phyloP scores from a whole-genome alignment of 2,113 vertebrate species.

The Campylomormyrus numenius region DNA sequence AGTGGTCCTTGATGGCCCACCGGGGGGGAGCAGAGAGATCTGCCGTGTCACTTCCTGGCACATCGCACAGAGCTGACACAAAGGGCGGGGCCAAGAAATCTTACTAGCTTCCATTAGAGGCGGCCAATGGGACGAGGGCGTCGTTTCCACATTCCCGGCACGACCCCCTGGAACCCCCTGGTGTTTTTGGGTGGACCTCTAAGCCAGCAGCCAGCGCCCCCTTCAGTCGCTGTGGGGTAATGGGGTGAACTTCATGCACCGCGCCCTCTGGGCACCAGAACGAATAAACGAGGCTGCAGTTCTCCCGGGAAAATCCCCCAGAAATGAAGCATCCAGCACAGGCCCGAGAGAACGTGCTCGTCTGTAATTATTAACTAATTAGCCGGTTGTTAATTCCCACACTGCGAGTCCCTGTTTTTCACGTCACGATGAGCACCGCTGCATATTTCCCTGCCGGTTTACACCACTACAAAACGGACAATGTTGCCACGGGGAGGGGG shows the following conservation, averaged over 20 bases:
- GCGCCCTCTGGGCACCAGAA: background rate
- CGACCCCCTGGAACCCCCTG: background rate
- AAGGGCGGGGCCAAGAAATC: background rate
- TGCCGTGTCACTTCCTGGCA: background rate
- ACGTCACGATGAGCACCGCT: background rate
- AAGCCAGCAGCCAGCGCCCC: background rate
- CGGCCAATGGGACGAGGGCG: background rate
- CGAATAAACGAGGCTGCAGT: background rate
- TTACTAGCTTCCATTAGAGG: background rate
- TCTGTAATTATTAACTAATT: slow-evolving; percentile 18
- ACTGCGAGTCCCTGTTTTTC: background rate
- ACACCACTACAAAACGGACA: background rate
- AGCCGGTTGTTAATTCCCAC: background rate
- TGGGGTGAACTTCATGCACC: background rate
- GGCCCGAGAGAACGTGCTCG: background rate
- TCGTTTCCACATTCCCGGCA: background rate
- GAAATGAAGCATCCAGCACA: background rate
- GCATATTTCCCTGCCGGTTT: background rate
- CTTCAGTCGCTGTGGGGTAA: background rate
- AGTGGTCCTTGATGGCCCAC: background rate
- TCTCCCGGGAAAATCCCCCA: background rate
- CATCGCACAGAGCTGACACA: background rate
- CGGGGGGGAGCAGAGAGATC: background rate
- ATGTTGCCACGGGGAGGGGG: background rate
- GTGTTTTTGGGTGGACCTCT: background rate